Conservation (phyloP, 1,140 invertebrate species). For the Pogonomyrmex barbatus region DNA sequence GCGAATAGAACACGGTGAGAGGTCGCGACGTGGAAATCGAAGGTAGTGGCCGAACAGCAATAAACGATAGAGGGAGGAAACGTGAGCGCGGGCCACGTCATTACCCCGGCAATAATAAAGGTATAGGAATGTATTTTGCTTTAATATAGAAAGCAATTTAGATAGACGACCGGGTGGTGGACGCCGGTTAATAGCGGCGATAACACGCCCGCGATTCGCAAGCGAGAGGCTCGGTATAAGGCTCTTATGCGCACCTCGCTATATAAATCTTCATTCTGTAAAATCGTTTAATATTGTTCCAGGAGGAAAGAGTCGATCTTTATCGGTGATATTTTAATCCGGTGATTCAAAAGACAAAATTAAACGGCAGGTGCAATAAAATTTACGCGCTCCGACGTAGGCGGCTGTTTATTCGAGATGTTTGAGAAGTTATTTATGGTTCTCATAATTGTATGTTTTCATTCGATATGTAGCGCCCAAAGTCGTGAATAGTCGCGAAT, state of each 20-base stretch:
- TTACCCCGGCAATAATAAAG: slow-evolving; percentile 73
- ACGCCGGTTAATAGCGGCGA: slow-evolving; percentile 71
- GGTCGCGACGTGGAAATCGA: not conserved
- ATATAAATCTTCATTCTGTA: not conserved
- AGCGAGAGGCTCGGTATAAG: slow-evolving; percentile 23
- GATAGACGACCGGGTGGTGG: slow-evolving; percentile 67
- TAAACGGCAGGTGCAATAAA: slow-evolving; percentile 6
- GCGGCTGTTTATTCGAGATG: not conserved
- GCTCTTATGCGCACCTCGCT: slow-evolving; percentile 11
- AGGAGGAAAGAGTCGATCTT: not conserved
- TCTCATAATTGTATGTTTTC: slow-evolving; percentile 4
- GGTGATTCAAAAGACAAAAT: not conserved
- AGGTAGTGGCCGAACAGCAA: slow-evolving; percentile 19
- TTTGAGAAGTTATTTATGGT: slow-evolving; percentile 7
- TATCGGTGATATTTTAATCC: not conserved
- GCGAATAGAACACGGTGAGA: not conserved
- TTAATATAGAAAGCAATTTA: slow-evolving; percentile 78
- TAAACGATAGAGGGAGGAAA: slow-evolving; percentile 16
- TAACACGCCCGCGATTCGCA: slow-evolving; percentile 70
- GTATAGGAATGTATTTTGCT: slow-evolving; percentile 74
- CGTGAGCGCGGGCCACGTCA: slow-evolving; percentile 20
- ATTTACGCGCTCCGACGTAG: not conserved
- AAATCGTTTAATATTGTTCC: too few relatives aligned
- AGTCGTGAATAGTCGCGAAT: not conserved
- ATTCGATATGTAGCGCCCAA: not conserved